A percentile compares a stretch with the other conserved stretches of the same genome.
Evolutionary conservation across 2,888 invertebrate species (phyloP).

Genomic region (Criorhina ranunculi): DNA sequence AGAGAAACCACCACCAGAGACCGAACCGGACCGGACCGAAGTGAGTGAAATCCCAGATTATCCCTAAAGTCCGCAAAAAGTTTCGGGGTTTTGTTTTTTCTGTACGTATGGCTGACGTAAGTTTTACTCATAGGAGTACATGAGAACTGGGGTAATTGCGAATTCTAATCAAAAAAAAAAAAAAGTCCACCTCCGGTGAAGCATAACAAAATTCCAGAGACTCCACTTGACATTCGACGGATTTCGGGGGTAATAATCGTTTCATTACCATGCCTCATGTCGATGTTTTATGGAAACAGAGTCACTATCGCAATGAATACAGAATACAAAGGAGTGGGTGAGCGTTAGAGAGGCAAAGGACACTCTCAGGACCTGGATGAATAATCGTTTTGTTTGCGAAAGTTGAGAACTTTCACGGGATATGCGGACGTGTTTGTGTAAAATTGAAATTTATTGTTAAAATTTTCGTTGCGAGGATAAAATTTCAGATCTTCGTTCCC

Average conservation of each 20-base stretch:
- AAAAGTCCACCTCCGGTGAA: slow-evolving; percentile 50
- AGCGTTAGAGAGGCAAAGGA: slow-evolving; percentile 7
- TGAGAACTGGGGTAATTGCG: slow-evolving; percentile 50
- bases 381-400: slow-evolving; percentile 72
- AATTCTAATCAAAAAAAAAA: slow-evolving; percentile 71
- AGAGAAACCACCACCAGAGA: slow-evolving; percentile 1
- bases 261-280: slow-evolving; percentile 62
- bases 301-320: slow-evolving; percentile 22
- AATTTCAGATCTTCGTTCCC: slow-evolving; percentile 44
- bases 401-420: slow-evolving; percentile 66
- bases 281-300: slow-evolving; percentile 45
- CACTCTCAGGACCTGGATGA: slow-evolving; percentile 49
- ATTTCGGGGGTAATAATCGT: slow-evolving; percentile 58
- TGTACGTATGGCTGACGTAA: slow-evolving; percentile 43
- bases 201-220: slow-evolving; percentile 31
- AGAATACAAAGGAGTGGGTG: too few relatives aligned
- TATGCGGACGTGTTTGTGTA: slow-evolving; percentile 73
- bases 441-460: slow-evolving; percentile 75
- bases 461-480: slow-evolving; percentile 60
- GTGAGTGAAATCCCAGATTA: slow-evolving; percentile 65
- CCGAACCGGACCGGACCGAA: neutral
- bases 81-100: slow-evolving; percentile 55
- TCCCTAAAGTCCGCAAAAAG: slow-evolving; percentile 52
- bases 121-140: slow-evolving; percentile 2
- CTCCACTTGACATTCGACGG: slow-evolving; percentile 65